These are phyloP conservation scores for Germaria angustata DNA, from an alignment of 2,888 invertebrate genomes.

Conservation along the genomic window DNA sequence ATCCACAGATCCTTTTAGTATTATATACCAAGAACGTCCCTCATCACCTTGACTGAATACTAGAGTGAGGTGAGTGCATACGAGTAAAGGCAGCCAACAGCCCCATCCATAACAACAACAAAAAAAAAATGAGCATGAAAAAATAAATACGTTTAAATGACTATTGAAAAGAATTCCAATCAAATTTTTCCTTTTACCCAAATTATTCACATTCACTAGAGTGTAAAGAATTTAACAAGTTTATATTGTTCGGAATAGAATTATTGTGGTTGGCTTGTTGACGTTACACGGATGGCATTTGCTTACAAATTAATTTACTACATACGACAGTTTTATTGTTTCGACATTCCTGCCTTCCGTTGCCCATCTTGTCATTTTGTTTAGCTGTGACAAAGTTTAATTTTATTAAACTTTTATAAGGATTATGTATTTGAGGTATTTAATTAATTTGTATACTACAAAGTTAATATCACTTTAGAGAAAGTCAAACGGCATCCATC, in stretches of 20 bases:
- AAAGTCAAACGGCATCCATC: neutral
- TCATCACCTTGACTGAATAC: constrained; percentile 93
- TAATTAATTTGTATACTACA: constrained; percentile 42
- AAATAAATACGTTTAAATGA: neutral
- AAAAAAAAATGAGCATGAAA: constrained; percentile 5
- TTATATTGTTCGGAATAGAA: neutral
- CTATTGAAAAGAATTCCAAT: constrained; percentile 53
- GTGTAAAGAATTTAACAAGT: neutral
- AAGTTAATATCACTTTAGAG: constrained; percentile 9
- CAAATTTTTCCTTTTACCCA: constrained; percentile 9
- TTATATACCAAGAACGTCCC: constrained; percentile 91
- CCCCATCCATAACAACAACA: neutral
- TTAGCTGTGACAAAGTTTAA: constrained; percentile 54
- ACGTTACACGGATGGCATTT: neutral
- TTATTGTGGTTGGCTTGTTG: constrained; percentile 20
- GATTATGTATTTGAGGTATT: constrained; percentile 50
- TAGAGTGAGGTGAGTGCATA: constrained; percentile 72
- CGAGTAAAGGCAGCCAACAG: neutral
- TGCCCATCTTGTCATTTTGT: neutral
- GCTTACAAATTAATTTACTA: constrained; percentile 42
- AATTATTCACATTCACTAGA: neutral
- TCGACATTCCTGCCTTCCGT: neutral
- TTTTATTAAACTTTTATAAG: constrained; percentile 50
- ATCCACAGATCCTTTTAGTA: constrained; percentile 90
- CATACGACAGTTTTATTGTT: neutral